Evolutionary conservation across 2,113 vertebrate genomes (phyloP).

Genomic region (Myiagra hebetior): DNA sequence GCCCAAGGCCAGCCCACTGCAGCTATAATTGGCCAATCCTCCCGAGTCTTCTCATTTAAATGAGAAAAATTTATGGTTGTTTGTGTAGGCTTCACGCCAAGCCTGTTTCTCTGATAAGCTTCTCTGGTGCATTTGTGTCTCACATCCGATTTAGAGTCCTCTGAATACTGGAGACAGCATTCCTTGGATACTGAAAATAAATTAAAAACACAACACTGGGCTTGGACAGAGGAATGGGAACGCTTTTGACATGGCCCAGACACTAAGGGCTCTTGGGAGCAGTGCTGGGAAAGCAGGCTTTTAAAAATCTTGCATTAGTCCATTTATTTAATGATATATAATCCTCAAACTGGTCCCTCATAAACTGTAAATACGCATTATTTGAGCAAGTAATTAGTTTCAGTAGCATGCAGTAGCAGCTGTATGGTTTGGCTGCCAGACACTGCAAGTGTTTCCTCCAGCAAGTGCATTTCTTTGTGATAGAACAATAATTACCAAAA

Average conservation of each 20-base stretch:
- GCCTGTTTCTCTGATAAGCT: slow-evolving; percentile 74
- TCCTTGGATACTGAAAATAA: slow-evolving; percentile 83
- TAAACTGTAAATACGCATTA: slow-evolving; percentile 11
- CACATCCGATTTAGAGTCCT: slow-evolving; percentile 72
- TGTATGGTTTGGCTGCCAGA: slow-evolving; percentile 11
- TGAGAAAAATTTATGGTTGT: slow-evolving; percentile 45
- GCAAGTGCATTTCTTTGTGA: neutral
- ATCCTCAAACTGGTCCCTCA: slow-evolving; percentile 12
- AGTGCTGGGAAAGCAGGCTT: slow-evolving; percentile 28
- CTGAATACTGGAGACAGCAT: slow-evolving; percentile 77
- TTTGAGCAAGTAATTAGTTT: slow-evolving; percentile 35
- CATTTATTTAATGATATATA: neutral
- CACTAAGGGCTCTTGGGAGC: slow-evolving; percentile 25
- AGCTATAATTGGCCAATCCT: neutral
- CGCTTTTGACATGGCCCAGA: slow-evolving; percentile 28
- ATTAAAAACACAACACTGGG: slow-evolving; percentile 82
- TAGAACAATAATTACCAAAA: neutral
- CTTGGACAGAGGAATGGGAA: slow-evolving; percentile 73
- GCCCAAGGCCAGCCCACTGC: slow-evolving; percentile 13
- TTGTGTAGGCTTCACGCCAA: slow-evolving; percentile 57
- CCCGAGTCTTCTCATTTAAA: neutral
- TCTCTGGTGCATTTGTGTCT: slow-evolving; percentile 73
- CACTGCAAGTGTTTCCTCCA: neutral
- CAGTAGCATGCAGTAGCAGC: slow-evolving; percentile 25
- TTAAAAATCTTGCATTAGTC: neutral